phyloP scores from a whole-genome alignment of 2,113 vertebrate species.

The Dipodomys merriami region DNA sequence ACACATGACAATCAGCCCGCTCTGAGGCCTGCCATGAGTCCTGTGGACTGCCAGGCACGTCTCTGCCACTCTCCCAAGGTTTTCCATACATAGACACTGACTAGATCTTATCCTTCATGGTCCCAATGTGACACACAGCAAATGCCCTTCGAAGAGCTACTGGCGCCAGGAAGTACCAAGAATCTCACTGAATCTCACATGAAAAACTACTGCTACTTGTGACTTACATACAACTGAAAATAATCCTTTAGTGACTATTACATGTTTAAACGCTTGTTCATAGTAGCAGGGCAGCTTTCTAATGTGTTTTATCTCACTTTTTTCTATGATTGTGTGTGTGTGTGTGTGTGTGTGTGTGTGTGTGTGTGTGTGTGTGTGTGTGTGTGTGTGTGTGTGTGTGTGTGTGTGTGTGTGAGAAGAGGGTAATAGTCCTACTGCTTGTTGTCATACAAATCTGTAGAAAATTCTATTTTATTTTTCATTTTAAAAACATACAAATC shows the following conservation, averaged over 20 bases:
- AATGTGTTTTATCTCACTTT: not conserved
- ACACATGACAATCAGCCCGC: no score
- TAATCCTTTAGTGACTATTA: not conserved
- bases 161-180: not conserved
- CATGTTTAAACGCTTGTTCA: not conserved
- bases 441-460: no score
- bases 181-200: not conserved
- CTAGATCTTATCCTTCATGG: not conserved
- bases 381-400: no score
- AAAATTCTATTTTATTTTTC: not conserved
- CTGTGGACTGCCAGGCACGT: no score
- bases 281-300: not conserved
- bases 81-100: not conserved
- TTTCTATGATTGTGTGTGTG: no score
- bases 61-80: no score
- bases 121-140: not conserved
- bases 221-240: not conserved
- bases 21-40: no score
- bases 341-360: no score
- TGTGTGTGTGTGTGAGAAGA: no score
- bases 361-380: no score
- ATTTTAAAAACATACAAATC: constrained; percentile 6
- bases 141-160: not conserved
- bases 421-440: not conserved
- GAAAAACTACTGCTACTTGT: not conserved